Base-by-base conservation (phyloP, 2,113 vertebrate species). In the Empidonax alnorum region DNA sequence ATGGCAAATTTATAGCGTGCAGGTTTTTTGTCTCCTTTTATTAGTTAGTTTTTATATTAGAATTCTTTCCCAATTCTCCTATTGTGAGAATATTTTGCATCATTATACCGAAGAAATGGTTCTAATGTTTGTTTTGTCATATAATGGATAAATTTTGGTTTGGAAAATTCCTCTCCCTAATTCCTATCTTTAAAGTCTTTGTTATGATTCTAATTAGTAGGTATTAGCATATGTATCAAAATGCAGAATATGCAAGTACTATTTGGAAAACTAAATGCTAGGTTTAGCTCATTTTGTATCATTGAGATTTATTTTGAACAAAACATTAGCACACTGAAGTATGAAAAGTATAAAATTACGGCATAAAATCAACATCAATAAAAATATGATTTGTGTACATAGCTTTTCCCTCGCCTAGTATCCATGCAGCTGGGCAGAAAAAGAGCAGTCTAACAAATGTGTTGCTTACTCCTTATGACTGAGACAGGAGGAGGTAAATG, bases 141-240 rank as follows among this genome's bases (percentile, higher is more conserved):
- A 10, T 30, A 79, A 91, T 0, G 19, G 89, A 83, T 91, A 80
- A 95, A 76, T 96, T 67, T 77, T 87, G 55, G 30, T 77, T 96
- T 97, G 89, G 93, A 89, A 96, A 91, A 75, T 97, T 96, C 69
- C 46, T 96, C 69, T 96, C 49, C 62, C 63, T 96, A 96, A 97
- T 97, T 96, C 86, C 84, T 84, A 27, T 95, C 86, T 95, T 95
- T 82, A 59, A 86, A 87, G 85, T 61, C 80, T 97, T 96, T 95
- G 93, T 96, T 91, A 42, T 86, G 85, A 53, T 84, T 92, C 66
- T 97, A 91, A 96, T 97, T 96, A 88, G 88, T 94, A 90, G 89
- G 87, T 94, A 95, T 97, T 96, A 97, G 91, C 95, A 95, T 96
- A 96, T 91, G 91, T 93, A 96, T 97, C 53, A 79, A 95, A 94